These are phyloP conservation scores for Acleris sparsana DNA, from an alignment of 2,888 invertebrate species.

Conservation along the genomic window DNA sequence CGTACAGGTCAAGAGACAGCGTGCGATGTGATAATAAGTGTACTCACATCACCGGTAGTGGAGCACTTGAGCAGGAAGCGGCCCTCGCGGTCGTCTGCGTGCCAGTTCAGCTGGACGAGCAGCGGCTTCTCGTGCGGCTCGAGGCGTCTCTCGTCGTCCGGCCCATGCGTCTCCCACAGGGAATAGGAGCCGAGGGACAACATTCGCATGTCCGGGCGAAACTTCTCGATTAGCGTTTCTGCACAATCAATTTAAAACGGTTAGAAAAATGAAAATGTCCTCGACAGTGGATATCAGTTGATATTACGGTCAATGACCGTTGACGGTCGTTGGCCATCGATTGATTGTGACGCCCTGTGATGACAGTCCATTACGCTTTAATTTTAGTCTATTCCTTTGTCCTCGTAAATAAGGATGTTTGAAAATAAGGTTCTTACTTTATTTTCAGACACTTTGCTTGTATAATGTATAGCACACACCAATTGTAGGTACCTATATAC, in stretches of 20 bases:
- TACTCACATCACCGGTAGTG: slow-evolving; percentile 90
- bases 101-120: slow-evolving; percentile 99
- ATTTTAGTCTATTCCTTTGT: too few relatives aligned
- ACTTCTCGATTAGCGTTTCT: slow-evolving; percentile 98
- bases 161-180: slow-evolving; percentile 89
- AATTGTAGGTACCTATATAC: too few relatives aligned
- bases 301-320: too few relatives aligned
- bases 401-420: too few relatives aligned
- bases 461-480: too few relatives aligned
- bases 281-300: too few relatives aligned
- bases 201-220: slow-evolving; percentile 99
- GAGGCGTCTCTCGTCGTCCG: slow-evolving; percentile 94
- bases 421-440: too few relatives aligned
- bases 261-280: neutral
- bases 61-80: slow-evolving; percentile 96
- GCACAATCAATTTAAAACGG: slow-evolving; percentile 33
- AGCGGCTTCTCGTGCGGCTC: slow-evolving; percentile 97
- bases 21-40: neutral
- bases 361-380: too few relatives aligned
- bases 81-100: slow-evolving; percentile 98
- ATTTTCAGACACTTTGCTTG: too few relatives aligned
- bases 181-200: slow-evolving; percentile 89
- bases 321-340: too few relatives aligned
- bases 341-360: too few relatives aligned
- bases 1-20: too few relatives aligned